These are phyloP conservation scores for Tachycineta bicolor DNA, from an alignment of 2,113 vertebrate genomes.

Conservation along the genomic window DNA sequence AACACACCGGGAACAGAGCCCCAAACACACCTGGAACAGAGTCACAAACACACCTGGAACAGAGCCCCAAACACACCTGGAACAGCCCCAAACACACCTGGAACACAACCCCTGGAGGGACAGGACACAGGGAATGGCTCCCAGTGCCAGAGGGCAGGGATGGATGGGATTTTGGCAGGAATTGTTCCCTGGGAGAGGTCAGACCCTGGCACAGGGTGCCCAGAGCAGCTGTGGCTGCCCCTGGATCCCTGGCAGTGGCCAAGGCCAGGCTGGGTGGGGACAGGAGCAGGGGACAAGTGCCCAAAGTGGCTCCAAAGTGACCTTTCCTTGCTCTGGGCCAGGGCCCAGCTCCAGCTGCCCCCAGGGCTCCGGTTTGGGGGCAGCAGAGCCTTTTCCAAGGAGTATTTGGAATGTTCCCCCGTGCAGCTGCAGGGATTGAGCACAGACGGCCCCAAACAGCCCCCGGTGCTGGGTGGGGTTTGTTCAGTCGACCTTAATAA, in stretches of 20 bases:
- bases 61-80: background rate
- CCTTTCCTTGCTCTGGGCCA: background rate
- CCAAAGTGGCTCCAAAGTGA: background rate
- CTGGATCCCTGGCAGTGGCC: background rate
- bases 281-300: background rate
- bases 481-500: background rate
- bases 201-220: background rate
- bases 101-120: background rate
- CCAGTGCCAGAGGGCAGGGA: background rate
- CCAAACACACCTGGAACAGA: background rate
- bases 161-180: background rate
- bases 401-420: fast-evolving
- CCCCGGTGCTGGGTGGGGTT: background rate
- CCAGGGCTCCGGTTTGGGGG: background rate
- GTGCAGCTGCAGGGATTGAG: fast-evolving
- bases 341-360: background rate
- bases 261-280: background rate
- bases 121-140: background rate
- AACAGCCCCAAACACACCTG: too few relatives aligned
- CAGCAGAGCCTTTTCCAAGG: background rate
- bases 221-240: background rate
- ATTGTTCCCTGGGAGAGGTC: background rate
- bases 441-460: background rate
- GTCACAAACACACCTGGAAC: background rate
- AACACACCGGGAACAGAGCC: too few relatives aligned